Evolutionary conservation across 1,140 invertebrate species (phyloP).

Genomic region (Chymomyza costata): DNA sequence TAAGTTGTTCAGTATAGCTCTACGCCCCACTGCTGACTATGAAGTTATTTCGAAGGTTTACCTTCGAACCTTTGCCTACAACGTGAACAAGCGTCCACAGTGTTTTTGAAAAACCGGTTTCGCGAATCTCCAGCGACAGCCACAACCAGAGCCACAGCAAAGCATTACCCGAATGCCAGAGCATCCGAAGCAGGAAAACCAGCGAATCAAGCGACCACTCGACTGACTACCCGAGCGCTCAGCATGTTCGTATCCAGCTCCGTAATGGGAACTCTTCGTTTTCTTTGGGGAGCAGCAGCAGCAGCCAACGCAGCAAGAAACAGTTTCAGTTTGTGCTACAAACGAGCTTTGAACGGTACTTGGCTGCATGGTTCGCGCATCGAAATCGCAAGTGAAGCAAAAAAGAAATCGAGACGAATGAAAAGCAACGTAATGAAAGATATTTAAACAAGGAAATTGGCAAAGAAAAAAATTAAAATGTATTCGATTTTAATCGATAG

Average conservation of each 20-base stretch:
- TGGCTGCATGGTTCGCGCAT: slow-evolving; percentile 25
- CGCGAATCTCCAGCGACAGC: slow-evolving; percentile 15
- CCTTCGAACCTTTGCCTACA: not conserved
- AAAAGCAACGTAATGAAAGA: too few species aligned
- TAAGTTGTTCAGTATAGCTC: too few species aligned
- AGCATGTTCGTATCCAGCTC: too few species aligned
- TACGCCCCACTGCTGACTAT: too few species aligned
- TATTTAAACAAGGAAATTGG: too few species aligned
- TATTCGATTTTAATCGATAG: too few species aligned
- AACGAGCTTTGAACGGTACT: slow-evolving; percentile 64
- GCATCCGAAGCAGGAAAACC: not conserved
- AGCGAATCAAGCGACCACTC: slow-evolving; percentile 11
- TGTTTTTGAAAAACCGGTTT: slow-evolving; percentile 44
- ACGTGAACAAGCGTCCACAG: slow-evolving; percentile 1
- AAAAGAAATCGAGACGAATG: not conserved
- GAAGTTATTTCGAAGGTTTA: too few species aligned
- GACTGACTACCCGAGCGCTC: too few species aligned
- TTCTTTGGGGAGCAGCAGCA: slow-evolving; percentile 12
- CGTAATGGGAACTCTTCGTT: too few species aligned
- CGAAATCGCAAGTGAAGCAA: slow-evolving; percentile 12
- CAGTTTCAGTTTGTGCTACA: slow-evolving; percentile 62
- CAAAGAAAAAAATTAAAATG: not conserved
- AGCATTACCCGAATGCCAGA: slow-evolving; percentile 2
- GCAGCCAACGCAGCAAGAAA: slow-evolving; percentile 23
- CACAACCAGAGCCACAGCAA: too few species aligned